phyloP scores from a whole-genome alignment of 1,140 invertebrate genomes.

The Cotesia chilonis region DNA sequence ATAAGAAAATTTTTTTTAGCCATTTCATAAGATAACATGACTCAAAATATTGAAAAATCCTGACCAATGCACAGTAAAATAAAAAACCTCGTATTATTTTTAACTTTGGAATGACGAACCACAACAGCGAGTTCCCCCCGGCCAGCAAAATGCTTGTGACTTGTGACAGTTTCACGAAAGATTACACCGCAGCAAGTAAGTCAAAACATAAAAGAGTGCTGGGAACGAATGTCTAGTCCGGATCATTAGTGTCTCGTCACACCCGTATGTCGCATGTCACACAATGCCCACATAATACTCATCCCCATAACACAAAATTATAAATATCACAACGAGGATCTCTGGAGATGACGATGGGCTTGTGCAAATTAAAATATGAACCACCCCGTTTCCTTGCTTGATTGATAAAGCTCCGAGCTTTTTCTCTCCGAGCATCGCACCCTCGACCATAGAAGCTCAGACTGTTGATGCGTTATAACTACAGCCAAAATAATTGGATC shows the following conservation, averaged over 20 bases:
- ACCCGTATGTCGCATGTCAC: slow-evolving; percentile 59
- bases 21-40: too few relatives aligned
- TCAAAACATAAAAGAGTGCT: slow-evolving; percentile 16
- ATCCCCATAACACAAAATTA: too few relatives aligned
- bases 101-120: neutral
- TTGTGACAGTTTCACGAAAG: slow-evolving; percentile 15
- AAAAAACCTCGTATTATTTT: neutral
- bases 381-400: too few relatives aligned
- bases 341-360: too few relatives aligned
- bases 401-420: too few relatives aligned
- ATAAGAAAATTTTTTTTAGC: too few relatives aligned
- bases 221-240: neutral
- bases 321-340: too few relatives aligned
- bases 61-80: neutral
- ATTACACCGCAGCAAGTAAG: slow-evolving; percentile 24
- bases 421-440: too few relatives aligned
- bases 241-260: slow-evolving; percentile 45
- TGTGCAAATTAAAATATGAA: too few relatives aligned
- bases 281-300: slow-evolving; percentile 43
- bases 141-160: neutral
- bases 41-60: neutral
- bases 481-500: neutral
- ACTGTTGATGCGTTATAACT: neutral
- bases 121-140: neutral
- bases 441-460: neutral